Percentiles rank a stretch among this genome's conserved stretches.
These are phyloP conservation scores for Xenentodon cancila DNA, from an alignment of 2,797 vertebrate species.

Conservation along the genomic window DNA sequence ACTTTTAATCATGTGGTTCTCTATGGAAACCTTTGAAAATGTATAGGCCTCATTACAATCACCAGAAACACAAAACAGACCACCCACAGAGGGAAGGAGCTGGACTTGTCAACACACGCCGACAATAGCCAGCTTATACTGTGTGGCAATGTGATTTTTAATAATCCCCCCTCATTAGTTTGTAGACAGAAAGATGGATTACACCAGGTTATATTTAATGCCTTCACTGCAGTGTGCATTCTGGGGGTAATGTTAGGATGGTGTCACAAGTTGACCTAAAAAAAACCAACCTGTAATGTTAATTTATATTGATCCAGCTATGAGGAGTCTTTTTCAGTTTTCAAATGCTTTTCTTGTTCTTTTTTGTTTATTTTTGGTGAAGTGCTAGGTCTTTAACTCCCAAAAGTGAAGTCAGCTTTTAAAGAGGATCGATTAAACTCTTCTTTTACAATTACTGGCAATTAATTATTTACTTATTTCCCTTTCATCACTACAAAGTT, in stretches of 20 bases:
- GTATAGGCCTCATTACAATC: not conserved
- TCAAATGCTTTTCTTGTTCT: too few relatives aligned
- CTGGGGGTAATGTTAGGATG: constrained; percentile 9
- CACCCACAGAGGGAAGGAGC: not conserved
- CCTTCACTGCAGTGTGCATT: constrained; percentile 8
- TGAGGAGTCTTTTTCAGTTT: too few relatives aligned
- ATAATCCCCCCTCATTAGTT: constrained; percentile 36
- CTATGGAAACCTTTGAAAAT: not conserved
- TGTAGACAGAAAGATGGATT: constrained; percentile 32
- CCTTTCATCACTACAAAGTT: too few relatives aligned
- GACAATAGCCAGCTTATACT: constrained; percentile 28
- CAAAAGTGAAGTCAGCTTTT: too few relatives aligned
- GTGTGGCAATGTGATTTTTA: constrained; percentile 11
- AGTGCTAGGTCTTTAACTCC: too few relatives aligned
- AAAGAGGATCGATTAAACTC: too few relatives aligned
- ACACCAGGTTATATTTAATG: constrained; percentile 23
- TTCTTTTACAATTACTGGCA: too few relatives aligned
- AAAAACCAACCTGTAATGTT: too few relatives aligned
- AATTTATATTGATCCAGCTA: too few relatives aligned
- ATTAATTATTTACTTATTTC: too few relatives aligned
- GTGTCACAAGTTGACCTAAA: too few relatives aligned
- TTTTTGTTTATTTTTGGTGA: too few relatives aligned
- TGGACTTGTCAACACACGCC: constrained; percentile 1
- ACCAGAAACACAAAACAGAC: not conserved
- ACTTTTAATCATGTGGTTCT: not conserved